Evolutionary conservation across 2,888 invertebrate species (phyloP), one percentile per base, ranked within the genome.

Genomic region (Nyleta sp.): DNA sequence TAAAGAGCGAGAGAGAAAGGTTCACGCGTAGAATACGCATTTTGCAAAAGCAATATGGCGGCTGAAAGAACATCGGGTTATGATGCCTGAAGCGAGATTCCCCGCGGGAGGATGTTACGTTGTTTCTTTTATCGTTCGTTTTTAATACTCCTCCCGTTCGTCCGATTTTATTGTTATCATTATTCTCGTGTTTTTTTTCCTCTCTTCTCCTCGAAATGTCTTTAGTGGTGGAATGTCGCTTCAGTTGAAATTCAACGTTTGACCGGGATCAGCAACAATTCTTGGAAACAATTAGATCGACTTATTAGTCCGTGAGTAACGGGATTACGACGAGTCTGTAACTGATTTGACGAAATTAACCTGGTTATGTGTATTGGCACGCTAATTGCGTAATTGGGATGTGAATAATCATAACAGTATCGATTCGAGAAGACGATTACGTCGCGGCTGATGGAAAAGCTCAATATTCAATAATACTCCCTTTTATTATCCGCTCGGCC

Each of bases 31-130:
- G 53, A 70, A 78, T 74, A 81, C 76, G 80, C 82, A 84, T 82
- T 84, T 84, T 82, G 84, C 83, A 80, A 81, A 83, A 84, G 81
- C 83, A 83, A 82, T 82, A 83, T 83, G 82, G 72, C 80, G 79
- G 80, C 79, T 83, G 81, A 81, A 81, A 81, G 73, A 78, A 78
- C 40, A 48, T 35, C 46, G 35, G 70, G 18, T 84, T 71, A 67
- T 44, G 48, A 50, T 52, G 6, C 8, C 53, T 79, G 75, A 73
- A 81, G 81, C 70, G 80, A 82, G 72, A 82, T 81, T 73, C 64
- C 44, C 33, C 15, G 24, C 13, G n/a, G 31, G 28, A 20, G 18
- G 28, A 35, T 40, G 17, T 28, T 28, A 7, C 28, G 28, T 4
- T 28, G 24, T 5, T 24, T 5, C 7, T 24, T 24, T 24, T 24